Evolutionary conservation across 2,113 vertebrate species (phyloP).

Genomic region (Nesogale talazaci): DNA sequence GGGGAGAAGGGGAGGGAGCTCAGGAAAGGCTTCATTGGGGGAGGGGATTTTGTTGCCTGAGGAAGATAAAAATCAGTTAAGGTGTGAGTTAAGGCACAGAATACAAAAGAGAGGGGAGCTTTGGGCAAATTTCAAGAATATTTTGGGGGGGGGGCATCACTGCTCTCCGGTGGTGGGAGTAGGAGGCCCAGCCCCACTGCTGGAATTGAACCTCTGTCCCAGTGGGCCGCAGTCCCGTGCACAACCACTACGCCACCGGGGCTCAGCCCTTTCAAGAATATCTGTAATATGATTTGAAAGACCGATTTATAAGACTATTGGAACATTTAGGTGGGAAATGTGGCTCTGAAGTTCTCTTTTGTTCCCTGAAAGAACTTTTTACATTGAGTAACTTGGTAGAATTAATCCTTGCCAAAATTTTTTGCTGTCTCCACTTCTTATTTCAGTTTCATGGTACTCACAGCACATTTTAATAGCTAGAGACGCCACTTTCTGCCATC

Average conservation of each 20-base stretch:
- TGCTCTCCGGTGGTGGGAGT: too few relatives aligned
- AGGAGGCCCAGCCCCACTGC: too few relatives aligned
- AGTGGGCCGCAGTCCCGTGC: too few relatives aligned
- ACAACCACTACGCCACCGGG: too few relatives aligned
- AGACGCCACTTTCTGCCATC: too few relatives aligned
- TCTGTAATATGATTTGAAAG: background rate
- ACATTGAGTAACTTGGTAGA: background rate
- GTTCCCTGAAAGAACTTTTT: background rate
- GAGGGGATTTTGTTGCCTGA: background rate
- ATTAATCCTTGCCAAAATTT: constrained; percentile 13
- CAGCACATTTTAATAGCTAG: background rate
- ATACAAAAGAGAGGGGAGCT: constrained; percentile 25
- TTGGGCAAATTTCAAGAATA: background rate
- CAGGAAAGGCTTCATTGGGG: background rate
- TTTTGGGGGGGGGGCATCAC: too few relatives aligned
- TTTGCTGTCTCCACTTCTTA: background rate
- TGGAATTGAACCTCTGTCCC: too few relatives aligned
- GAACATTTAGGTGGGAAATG: background rate
- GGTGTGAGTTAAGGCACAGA: background rate
- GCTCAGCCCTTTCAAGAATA: background rate
- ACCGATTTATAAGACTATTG: background rate
- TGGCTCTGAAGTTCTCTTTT: background rate
- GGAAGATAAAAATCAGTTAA: constrained; percentile 5
- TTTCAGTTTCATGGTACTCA: constrained; percentile 1
- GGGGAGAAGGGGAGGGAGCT: background rate